Evolutionary conservation across 1,140 invertebrate species (phyloP).

Genomic region (Drosophila bocki): DNA sequence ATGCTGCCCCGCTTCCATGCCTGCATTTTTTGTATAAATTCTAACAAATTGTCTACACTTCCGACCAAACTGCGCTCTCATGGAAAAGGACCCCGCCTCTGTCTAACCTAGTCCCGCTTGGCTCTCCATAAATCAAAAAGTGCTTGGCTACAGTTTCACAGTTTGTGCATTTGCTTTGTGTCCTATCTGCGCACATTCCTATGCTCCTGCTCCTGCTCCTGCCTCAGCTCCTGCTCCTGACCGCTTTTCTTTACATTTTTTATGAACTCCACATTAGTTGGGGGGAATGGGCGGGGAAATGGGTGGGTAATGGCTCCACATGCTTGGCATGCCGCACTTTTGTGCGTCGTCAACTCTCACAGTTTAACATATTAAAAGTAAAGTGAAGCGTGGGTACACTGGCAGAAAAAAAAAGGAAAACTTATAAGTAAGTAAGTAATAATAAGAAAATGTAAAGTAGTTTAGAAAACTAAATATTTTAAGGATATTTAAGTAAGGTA

Average conservation of each 20-base stretch:
- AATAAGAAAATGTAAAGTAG: too few species aligned
- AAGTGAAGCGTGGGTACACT: constrained; percentile 54
- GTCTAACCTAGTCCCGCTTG: constrained; percentile 35
- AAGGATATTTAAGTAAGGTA: too few species aligned
- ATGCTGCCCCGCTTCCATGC: constrained; percentile 18
- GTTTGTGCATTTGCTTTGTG: constrained; percentile 79
- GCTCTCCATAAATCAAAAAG: constrained; percentile 80
- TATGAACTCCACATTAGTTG: constrained; percentile 57
- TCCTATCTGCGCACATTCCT: constrained; percentile 43
- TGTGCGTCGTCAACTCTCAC: constrained; percentile 63
- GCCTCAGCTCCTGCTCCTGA: neutral
- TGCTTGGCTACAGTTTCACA: constrained; percentile 81
- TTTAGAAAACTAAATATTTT: too few species aligned
- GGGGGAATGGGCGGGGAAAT: neutral
- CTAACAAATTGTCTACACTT: constrained; percentile 83
- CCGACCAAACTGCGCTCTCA: constrained; percentile 57
- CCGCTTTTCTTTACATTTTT: constrained; percentile 52
- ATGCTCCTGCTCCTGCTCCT: constrained; percentile 10
- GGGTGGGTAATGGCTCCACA: constrained; percentile 64
- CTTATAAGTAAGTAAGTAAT: too few species aligned
- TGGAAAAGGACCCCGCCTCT: constrained; percentile 13
- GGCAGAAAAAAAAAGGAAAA: constrained; percentile 3
- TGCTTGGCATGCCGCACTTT: constrained; percentile 77
- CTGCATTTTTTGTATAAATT: constrained; percentile 80
- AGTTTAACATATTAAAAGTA: constrained; percentile 80